Evolutionary conservation across 2,888 invertebrate genomes (phyloP), one percentile per base, ranked within the genome.

Genomic region (Pemphredon lugubris): DNA sequence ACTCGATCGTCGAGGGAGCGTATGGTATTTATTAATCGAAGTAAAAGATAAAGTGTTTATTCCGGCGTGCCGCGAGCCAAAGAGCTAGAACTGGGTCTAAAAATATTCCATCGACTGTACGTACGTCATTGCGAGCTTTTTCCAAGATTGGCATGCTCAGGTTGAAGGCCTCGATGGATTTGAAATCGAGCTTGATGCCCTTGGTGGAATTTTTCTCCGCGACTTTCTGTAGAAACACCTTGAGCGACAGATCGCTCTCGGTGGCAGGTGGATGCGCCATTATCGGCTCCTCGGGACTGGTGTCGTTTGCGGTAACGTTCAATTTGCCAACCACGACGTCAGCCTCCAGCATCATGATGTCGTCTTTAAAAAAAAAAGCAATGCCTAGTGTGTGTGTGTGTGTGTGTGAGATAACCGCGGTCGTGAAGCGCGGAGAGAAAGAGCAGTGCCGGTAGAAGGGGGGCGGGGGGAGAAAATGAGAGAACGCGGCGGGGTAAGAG

Each of bases 141-240:
- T 86, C 84, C 21, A 93, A 81, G 53, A 92, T 89, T 0, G 87
- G 85, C 30, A 92, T 89, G 2, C 95, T 92, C 37, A 90, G 90
- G 60, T 92, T 91, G 83, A 94, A 95, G 0, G 94, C 95, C 45
- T 94, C 94, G 42, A 94, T 93, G 0, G 93, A 92, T 89, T 97
- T 97, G 86, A 97, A 97, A 90, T 97, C 97, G 44, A 98, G 90
- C 87, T 98, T 98, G 0, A 97, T 93, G 0, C 97, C 97, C 87
- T 96, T 96, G 78, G 82, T 86, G n/a, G 86, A 87, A 40, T 91
- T 91, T 9, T 90, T 88, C 18, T 11, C 18, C 11, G 92, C 88
- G 34, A 94, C 93, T 0, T 91, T 90, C 1, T 90, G 87, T 6
- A 97, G 89, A 91, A 97, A 97, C 13, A 93, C 92, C 0, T 93